A percentile compares a stretch with the other conserved stretches of the same genome.
phyloP scores from a whole-genome alignment of 2,797 vertebrate species.

The Hybognathus amarus region DNA sequence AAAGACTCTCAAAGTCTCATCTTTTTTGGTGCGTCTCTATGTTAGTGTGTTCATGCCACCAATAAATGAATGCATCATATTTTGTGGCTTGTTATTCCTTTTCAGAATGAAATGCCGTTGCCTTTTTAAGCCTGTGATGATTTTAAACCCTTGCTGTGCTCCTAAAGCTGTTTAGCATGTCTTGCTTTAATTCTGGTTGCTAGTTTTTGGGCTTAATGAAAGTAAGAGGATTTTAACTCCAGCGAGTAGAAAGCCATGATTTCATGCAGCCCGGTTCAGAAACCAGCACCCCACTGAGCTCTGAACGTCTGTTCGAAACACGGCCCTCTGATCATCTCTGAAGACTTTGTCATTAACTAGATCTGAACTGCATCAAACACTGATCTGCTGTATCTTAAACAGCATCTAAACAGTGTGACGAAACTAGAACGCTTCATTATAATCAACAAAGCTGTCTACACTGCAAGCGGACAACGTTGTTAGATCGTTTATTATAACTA shows the following conservation, averaged over 20 bases:
- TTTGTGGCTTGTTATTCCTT: background rate
- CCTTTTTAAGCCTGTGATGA: background rate
- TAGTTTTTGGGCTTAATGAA: constrained; percentile 10
- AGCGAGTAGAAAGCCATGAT: background rate
- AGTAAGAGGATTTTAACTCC: constrained; percentile 26
- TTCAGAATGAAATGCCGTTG: background rate
- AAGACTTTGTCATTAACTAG: constrained; percentile 56
- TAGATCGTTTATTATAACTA: background rate
- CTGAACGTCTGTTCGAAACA: background rate
- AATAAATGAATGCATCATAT: background rate
- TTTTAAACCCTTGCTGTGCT: background rate
- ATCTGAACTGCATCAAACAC: constrained; percentile 50
- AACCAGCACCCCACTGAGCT: constrained; percentile 21
- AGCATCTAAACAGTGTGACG: constrained; percentile 12
- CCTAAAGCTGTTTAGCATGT: background rate
- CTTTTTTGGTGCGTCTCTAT: background rate
- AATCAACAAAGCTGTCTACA: background rate
- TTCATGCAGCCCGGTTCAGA: background rate
- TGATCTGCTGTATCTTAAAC: constrained; percentile 56
- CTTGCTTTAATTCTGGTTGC: background rate
- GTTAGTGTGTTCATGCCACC: background rate
- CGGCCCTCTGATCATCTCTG: constrained; percentile 54
- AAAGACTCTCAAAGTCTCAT: background rate
- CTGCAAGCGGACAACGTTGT: background rate
- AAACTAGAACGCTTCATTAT: background rate